phyloP scores from a whole-genome alignment of 2,113 vertebrate genomes.

The Cyanoderma ruficeps region DNA sequence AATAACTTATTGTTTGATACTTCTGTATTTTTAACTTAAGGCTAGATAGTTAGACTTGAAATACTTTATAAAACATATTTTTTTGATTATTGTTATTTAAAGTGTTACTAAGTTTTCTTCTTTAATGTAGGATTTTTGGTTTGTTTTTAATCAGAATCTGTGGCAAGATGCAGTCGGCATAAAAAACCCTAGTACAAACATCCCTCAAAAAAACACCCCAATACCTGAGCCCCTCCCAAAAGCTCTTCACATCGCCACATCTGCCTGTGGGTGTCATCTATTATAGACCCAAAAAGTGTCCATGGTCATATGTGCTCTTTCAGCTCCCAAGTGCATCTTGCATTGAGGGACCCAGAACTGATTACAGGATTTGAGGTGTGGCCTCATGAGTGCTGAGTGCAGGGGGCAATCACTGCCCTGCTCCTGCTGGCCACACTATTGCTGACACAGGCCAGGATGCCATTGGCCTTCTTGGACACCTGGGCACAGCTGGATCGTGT shows the following conservation, averaged over 20 bases:
- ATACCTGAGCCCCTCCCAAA: neutral
- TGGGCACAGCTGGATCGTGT: neutral
- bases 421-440: accelerated
- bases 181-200: accelerated
- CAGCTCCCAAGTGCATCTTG: neutral
- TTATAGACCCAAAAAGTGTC: neutral
- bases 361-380: neutral
- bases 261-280: accelerated
- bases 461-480: neutral
- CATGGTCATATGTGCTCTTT: neutral
- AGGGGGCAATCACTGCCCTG: accelerated
- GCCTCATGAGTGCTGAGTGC: accelerated
- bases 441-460: neutral
- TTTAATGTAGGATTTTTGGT: neutral
- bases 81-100: neutral
- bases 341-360: neutral
- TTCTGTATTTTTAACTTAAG: neutral
- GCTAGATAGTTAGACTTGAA: neutral
- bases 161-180: neutral
- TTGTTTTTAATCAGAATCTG: neutral
- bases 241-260: neutral
- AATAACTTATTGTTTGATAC: neutral
- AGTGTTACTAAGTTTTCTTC: neutral
- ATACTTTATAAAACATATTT: neutral
- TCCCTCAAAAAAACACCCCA: neutral